Evolutionary conservation across 2,888 invertebrate genomes (phyloP), one percentile per base, ranked within the genome.

Genomic region (Acanthosoma haemorrhoidale): DNA sequence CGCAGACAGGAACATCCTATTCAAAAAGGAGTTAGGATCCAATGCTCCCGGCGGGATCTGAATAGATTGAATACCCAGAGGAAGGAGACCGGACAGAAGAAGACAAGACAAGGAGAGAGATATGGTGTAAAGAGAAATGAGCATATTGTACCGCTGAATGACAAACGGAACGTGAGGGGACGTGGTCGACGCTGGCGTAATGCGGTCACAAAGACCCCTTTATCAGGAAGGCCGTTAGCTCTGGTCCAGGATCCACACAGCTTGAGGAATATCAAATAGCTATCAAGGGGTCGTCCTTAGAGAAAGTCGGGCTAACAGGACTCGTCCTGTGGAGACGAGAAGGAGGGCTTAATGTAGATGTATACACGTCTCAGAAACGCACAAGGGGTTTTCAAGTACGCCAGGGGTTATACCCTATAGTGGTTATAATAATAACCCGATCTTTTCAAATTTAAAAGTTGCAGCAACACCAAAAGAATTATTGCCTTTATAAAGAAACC

Each of bases 21-120:
- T 64, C 41, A 64, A 64, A 64, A 64, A 39, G 41, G n/a, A 64
- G 64, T 64, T 64, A 64, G 18, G 32, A 64, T 64, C 41, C 64
- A 64, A 64, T 64, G 16, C 39, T 4, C 38, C n/a, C 25, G 25
- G 25, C 64, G 2, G 41, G 36, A 64, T 64, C 25, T 64, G 64
- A 64, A 64, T 64, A 64, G 64, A 39, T 16, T 36, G 64, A 41
- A 64, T 41, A 29, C 34, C 9, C n/a, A 31, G 41, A 63, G 21
- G 39, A 64, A 63, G 38, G 39, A 4, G 39, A 36, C 9, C 8
- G 15, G 57, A 57, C 11, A 57, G 57, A 39, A 36, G 29, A 61
- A 39, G 63, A 39, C 58, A 15, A 29, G 58, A 31, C n/a, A 13
- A 13, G 61, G 38, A 36, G 36, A 39, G 0, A 5, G 34, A 34